Conservation (phyloP, 2,797 vertebrate species). For the Cebuella pygmaea region DNA sequence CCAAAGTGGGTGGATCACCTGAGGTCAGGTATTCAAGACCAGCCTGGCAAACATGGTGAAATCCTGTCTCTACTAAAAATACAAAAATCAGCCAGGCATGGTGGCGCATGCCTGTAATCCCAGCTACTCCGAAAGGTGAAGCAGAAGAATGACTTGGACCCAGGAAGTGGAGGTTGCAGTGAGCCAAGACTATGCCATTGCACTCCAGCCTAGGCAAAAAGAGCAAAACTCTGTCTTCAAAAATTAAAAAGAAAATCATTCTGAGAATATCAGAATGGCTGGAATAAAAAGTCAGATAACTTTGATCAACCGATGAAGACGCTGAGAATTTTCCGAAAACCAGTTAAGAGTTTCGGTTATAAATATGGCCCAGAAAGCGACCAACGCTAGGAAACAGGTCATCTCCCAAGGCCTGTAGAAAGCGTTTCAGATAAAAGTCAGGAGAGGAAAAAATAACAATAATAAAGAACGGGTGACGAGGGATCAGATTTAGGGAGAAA, state of each 20-base stretch:
- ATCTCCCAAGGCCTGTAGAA: neutral
- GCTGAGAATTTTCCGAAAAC: neutral
- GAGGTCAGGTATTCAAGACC: no score
- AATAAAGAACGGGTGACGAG: neutral
- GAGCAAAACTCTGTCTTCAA: no score
- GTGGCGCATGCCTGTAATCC: no score
- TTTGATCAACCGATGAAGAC: neutral
- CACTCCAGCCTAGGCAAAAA: no score
- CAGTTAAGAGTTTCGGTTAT: neutral
- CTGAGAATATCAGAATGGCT: neutral
- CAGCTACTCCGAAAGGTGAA: no score
- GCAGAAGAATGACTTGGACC: no score
- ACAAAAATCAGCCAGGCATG: no score
- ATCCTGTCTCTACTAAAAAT: no score
- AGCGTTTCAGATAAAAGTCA: neutral
- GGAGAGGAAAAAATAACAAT: neutral
- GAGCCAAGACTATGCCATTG: no score
- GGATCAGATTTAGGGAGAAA: neutral
- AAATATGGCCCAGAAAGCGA: neutral
- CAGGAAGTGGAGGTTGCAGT: no score
- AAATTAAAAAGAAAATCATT: neutral
- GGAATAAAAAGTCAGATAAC: neutral
- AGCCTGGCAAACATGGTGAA: no score
- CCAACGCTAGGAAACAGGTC: neutral
- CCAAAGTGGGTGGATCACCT: no score